Evolutionary conservation across 2,113 vertebrate genomes (phyloP).

Genomic region (Campylorhamphus procurvoides): DNA sequence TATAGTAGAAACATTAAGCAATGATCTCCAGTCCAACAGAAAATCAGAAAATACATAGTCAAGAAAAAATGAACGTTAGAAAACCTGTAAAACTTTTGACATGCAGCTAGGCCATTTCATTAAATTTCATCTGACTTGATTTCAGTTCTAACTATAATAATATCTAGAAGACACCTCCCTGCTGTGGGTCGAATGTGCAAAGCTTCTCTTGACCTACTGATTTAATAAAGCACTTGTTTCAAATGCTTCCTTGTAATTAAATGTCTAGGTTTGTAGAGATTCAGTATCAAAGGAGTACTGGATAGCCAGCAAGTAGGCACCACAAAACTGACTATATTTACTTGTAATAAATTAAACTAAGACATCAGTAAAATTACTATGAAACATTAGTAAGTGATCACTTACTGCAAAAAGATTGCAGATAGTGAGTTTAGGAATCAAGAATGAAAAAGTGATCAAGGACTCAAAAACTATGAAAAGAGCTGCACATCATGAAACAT

Average conservation of each 20-base stretch:
- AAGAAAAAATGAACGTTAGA: not conserved
- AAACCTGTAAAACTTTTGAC: not conserved
- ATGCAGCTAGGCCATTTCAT: not conserved
- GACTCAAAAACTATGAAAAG: not conserved
- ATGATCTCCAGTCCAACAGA: not conserved
- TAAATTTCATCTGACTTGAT: conserved; percentile 40
- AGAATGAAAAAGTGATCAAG: not conserved
- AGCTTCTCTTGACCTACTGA: conserved; percentile 48
- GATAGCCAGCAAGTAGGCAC: not conserved
- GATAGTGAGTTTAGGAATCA: not conserved
- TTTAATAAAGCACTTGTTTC: conserved; percentile 29
- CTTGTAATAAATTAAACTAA: not conserved
- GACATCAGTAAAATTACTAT: not conserved
- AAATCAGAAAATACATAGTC: not conserved
- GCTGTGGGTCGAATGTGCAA: conserved; percentile 24
- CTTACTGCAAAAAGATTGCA: not conserved
- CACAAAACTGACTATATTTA: not conserved
- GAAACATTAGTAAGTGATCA: not conserved
- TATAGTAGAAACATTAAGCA: not conserved
- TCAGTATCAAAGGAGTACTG: not conserved
- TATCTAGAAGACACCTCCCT: conserved; percentile 24
- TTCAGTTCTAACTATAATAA: conserved; percentile 2
- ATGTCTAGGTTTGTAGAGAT: not conserved
- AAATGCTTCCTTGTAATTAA: conserved; percentile 15
- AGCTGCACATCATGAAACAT: not conserved